Percentiles rank a stretch among this genome's conserved stretches.
Conservation (phyloP, 2,888 invertebrate species). For the Exephanes ischioxanthus region DNA sequence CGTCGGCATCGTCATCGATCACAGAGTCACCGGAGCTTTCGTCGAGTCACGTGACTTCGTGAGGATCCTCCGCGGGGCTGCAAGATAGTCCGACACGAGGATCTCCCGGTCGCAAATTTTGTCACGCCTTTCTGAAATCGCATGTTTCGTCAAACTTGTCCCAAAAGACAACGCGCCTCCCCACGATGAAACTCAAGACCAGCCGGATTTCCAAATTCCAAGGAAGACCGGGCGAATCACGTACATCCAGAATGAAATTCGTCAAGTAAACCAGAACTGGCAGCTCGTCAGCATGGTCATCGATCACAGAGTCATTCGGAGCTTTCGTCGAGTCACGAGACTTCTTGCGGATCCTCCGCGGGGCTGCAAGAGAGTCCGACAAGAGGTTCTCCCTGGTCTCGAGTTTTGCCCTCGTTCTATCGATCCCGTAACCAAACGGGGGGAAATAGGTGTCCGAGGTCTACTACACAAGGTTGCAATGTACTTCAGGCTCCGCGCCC, state of each 20-base stretch:
- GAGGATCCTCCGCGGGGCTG: not conserved
- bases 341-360: conserved; percentile 33
- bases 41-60: conserved; percentile 57
- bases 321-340: conserved; percentile 58
- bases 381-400: not conserved
- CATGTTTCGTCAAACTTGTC: not conserved
- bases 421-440: conserved; percentile 63
- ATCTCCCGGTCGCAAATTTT: too few relatives aligned
- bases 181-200: not conserved
- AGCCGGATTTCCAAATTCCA: not conserved
- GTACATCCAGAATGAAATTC: conserved; percentile 6
- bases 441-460: conserved; percentile 36
- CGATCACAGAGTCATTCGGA: conserved; percentile 58
- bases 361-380: not conserved
- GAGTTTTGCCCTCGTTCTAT: conserved; percentile 54
- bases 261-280: not conserved
- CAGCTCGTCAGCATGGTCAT: conserved; percentile 52
- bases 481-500: conserved; percentile 11
- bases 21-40: conserved; percentile 54
- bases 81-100: too few relatives aligned
- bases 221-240: too few relatives aligned
- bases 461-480: not conserved
- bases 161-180: not conserved
- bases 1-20: conserved; percentile 61
- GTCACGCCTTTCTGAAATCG: not conserved